Conservation (phyloP, 2,888 invertebrate species). For the Cacoxenus indagator region DNA sequence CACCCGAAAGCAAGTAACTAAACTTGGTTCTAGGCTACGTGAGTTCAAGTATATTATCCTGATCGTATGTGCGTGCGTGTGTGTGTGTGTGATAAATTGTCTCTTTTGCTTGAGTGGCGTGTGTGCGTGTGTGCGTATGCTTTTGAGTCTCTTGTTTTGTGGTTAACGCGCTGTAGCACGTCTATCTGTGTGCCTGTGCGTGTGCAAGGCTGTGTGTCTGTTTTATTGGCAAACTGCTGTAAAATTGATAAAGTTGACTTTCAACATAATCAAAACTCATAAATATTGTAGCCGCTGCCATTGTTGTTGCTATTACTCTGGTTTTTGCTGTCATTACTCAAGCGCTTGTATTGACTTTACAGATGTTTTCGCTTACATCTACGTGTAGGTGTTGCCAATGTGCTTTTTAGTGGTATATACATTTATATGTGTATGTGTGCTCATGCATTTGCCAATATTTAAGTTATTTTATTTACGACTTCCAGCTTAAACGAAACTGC, state of each 20-base stretch:
- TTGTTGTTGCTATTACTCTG: background rate
- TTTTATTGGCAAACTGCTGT: slow-evolving; percentile 61
- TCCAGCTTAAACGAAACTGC: background rate
- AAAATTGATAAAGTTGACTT: slow-evolving; percentile 64
- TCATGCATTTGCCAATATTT: background rate
- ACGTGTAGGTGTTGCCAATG: background rate
- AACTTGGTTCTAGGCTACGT: background rate
- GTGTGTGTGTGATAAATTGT: slow-evolving; percentile 12
- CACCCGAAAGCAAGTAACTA: background rate
- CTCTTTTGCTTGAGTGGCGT: background rate
- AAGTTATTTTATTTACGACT: slow-evolving; percentile 3
- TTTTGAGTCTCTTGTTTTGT: background rate
- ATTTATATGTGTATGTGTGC: background rate
- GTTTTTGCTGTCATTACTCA: background rate
- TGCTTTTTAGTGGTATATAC: background rate
- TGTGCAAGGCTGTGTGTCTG: slow-evolving; percentile 29
- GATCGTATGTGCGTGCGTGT: slow-evolving; percentile 22
- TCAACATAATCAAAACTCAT: slow-evolving; percentile 62
- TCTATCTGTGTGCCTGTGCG: background rate
- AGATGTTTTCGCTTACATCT: background rate
- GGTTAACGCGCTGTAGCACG: background rate
- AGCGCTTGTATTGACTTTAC: background rate
- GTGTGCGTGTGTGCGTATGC: background rate
- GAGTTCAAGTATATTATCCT: slow-evolving; percentile 1
- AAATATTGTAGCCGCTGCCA: slow-evolving; percentile 44